Conservation (phyloP, 2,888 invertebrate species). For the Deroplatys truncata region DNA sequence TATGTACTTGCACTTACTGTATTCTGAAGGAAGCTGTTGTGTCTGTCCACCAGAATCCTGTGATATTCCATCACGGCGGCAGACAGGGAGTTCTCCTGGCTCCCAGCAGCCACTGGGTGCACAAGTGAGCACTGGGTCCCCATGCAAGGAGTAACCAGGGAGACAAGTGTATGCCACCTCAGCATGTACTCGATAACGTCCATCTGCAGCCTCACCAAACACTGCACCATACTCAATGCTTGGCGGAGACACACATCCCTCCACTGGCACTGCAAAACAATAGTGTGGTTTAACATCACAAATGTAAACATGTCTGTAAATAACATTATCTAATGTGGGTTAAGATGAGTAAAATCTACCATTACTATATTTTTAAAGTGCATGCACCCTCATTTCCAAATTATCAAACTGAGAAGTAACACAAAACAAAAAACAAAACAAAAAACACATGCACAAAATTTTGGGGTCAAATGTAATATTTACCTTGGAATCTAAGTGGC, state of each 20-base stretch:
- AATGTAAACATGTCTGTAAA: neutral
- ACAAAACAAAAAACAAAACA: too few species aligned
- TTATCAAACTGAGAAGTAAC: too few species aligned
- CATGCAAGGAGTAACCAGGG: constrained; percentile 44
- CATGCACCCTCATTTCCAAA: too few species aligned
- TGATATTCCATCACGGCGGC: neutral
- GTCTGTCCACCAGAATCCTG: neutral
- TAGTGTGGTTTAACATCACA: constrained; percentile 23
- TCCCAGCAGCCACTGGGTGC: constrained; percentile 44
- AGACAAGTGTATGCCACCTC: constrained; percentile 44
- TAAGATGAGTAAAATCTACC: too few species aligned
- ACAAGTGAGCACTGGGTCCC: constrained; percentile 42
- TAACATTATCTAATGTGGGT: neutral
- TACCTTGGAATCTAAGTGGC: too few species aligned
- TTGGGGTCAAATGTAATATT: too few species aligned
- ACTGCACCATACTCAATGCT: constrained; percentile 39
- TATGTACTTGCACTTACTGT: neutral
- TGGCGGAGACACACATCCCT: constrained; percentile 42
- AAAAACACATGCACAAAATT: too few species aligned
- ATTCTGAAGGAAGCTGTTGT: neutral
- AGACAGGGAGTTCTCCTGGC: constrained; percentile 38
- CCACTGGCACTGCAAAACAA: constrained; percentile 37
- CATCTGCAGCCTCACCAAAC: constrained; percentile 35
- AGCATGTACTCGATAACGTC: constrained; percentile 40
- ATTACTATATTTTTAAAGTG: too few species aligned